These are phyloP conservation scores for Noctua janthe DNA, from an alignment of 2,888 invertebrate species.

Conservation along the genomic window DNA sequence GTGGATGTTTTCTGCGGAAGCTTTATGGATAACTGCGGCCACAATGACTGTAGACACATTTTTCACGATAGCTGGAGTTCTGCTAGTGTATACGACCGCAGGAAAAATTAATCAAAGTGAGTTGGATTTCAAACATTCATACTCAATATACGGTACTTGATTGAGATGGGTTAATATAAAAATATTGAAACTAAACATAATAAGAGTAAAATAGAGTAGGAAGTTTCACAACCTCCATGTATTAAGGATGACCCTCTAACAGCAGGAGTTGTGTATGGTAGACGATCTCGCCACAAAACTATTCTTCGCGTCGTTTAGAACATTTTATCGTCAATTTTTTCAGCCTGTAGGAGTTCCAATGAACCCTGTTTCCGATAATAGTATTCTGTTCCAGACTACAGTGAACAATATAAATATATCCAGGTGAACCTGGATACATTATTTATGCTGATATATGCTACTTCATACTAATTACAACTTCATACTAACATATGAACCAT, in stretches of 20 bases:
- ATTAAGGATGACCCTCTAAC: background rate
- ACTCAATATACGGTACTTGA: background rate
- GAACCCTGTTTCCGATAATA: background rate
- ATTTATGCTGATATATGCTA: background rate
- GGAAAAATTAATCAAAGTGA: slow-evolving; percentile 78
- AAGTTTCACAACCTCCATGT: background rate
- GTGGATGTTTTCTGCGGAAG: slow-evolving; percentile 56
- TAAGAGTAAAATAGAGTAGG: background rate
- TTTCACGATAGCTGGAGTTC: slow-evolving; percentile 83
- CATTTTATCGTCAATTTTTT: too few species aligned
- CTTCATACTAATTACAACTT: background rate
- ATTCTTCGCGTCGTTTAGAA: too few species aligned
- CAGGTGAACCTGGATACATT: background rate
- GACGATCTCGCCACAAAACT: too few species aligned
- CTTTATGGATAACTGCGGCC: slow-evolving; percentile 80
- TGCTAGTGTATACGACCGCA: slow-evolving; percentile 79
- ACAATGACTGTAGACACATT: slow-evolving; percentile 92
- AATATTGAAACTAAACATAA: background rate
- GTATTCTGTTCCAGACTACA: background rate
- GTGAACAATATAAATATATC: background rate
- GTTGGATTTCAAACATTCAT: slow-evolving; percentile 37
- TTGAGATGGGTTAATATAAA: background rate
- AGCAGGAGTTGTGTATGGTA: background rate
- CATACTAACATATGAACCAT: too few species aligned
- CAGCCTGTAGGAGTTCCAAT: background rate